A percentile compares a stretch with the other conserved stretches of the same genome.
These are phyloP conservation scores for Alectoris magna DNA, from an alignment of 2,797 vertebrate genomes.

Conservation along the genomic window DNA sequence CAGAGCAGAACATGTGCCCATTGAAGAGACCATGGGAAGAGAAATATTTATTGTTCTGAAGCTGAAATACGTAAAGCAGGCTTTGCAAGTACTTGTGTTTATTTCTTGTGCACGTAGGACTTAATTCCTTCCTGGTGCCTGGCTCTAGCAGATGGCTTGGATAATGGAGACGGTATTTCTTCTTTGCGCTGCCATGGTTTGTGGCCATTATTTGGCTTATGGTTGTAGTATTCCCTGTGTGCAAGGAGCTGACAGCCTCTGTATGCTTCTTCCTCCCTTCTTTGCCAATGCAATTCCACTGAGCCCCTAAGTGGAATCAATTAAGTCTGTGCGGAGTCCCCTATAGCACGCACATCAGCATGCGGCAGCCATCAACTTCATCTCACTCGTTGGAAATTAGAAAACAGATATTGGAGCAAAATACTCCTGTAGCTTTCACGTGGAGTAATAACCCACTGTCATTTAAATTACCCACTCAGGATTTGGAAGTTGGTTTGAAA, in stretches of 20 bases:
- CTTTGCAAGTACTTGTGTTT: neutral
- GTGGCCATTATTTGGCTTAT: neutral
- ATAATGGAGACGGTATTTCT: neutral
- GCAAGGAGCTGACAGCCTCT: neutral
- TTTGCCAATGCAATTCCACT: neutral
- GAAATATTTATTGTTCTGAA: neutral
- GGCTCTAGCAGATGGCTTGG: neutral
- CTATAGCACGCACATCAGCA: neutral
- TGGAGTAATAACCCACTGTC: neutral
- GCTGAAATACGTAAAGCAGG: fast-evolving
- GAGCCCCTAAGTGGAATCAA: neutral
- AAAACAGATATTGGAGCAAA: neutral
- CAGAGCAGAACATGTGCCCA: neutral
- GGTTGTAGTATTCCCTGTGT: neutral
- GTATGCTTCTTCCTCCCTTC: neutral
- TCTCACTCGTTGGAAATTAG: neutral
- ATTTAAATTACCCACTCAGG: neutral
- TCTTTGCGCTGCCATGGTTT: neutral
- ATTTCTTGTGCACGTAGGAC: neutral
- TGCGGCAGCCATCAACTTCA: neutral
- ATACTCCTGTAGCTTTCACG: neutral
- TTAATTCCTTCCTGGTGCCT: neutral
- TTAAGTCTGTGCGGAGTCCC: neutral
- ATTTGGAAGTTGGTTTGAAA: neutral
- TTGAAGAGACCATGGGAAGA: fast-evolving